These are phyloP conservation scores for Prunella fulvescens DNA, from an alignment of 2,113 vertebrate species.

Conservation along the genomic window DNA sequence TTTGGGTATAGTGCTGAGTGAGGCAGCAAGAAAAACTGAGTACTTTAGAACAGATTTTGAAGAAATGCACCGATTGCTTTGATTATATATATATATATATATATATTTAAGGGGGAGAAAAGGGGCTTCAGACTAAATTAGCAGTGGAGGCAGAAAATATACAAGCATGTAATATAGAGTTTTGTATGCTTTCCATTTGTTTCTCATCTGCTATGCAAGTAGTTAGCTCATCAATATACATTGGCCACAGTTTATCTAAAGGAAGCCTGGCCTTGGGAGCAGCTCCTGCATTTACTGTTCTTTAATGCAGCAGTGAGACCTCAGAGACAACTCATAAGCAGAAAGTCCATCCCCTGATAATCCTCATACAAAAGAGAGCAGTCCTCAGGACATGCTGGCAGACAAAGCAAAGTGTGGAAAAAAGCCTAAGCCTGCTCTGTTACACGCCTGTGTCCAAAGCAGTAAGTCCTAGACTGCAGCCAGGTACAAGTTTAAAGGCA, in stretches of 20 bases:
- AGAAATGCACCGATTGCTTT: background rate
- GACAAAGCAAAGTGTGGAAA: background rate
- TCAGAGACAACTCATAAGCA: background rate
- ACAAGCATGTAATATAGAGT: background rate
- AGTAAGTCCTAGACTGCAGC: background rate
- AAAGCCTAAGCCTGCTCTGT: background rate
- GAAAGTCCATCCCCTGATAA: background rate
- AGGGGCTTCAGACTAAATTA: background rate
- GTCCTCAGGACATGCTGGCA: background rate
- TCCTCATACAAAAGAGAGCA: background rate
- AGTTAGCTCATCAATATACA: background rate
- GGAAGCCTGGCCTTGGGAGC: background rate
- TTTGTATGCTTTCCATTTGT: background rate
- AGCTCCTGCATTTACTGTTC: background rate
- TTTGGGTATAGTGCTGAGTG: background rate
- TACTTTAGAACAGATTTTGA: background rate
- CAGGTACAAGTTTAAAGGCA: background rate
- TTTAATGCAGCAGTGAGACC: background rate
- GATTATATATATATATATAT: background rate
- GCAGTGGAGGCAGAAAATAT: background rate
- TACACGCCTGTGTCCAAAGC: background rate
- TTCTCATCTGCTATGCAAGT: background rate
- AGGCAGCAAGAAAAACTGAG: constrained; percentile 36
- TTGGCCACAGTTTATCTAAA: background rate
- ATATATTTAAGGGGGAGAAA: background rate